Evolutionary conservation across 2,113 vertebrate species (phyloP).

Genomic region (Hirundichthys speculiger): DNA sequence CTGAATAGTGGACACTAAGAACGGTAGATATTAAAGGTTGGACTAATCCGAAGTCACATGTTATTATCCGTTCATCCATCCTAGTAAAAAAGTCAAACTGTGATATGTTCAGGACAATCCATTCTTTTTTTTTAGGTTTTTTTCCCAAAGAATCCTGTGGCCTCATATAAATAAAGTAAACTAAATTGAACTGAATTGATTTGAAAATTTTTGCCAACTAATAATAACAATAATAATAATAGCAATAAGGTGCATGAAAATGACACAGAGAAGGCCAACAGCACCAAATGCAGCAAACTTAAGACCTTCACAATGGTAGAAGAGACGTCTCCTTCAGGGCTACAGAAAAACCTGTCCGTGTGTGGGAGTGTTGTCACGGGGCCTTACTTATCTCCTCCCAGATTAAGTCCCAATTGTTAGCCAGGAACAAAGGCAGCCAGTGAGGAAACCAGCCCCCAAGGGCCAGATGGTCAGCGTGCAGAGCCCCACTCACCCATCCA

Average conservation of each 20-base stretch:
- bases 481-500: slow-evolving; percentile 84
- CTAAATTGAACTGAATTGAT: too few relatives aligned
- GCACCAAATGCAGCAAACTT: background rate
- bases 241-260: background rate
- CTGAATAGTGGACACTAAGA: background rate
- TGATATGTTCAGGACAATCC: too few relatives aligned
- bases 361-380: slow-evolving; percentile 61
- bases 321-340: slow-evolving; percentile 74
- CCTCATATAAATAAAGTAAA: too few relatives aligned
- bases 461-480: slow-evolving; percentile 94
- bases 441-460: slow-evolving; percentile 86
- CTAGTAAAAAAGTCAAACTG: too few relatives aligned
- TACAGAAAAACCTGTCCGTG: slow-evolving; percentile 64
- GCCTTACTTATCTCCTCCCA: slow-evolving; percentile 88
- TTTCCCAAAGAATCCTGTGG: too few relatives aligned
- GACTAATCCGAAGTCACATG: too few relatives aligned
- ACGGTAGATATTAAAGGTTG: background rate
- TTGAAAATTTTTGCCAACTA: too few relatives aligned
- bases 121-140: too few relatives aligned
- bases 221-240: too few relatives aligned
- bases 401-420: slow-evolving; percentile 93
- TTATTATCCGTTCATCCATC: too few relatives aligned
- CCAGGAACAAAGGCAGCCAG: slow-evolving; percentile 89
- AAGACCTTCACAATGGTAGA: slow-evolving; percentile 26
- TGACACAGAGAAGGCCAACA: background rate